These are phyloP conservation scores for Trypoxylon attenuatum DNA, from an alignment of 2,888 invertebrate species.

Conservation along the genomic window DNA sequence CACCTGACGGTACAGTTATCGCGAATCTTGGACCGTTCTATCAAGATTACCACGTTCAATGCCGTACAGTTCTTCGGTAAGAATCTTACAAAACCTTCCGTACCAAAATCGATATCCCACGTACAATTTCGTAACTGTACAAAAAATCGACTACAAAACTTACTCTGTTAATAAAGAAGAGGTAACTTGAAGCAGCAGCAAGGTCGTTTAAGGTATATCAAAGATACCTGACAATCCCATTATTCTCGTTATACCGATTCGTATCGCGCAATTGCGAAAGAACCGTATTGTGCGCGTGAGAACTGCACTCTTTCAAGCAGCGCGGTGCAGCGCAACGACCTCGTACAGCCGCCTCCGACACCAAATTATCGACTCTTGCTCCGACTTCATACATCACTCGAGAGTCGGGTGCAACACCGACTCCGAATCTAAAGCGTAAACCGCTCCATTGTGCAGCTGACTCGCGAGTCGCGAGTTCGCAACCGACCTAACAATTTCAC, in stretches of 20 bases:
- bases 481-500: too few relatives aligned
- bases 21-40: slow-evolving; percentile 22
- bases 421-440: neutral
- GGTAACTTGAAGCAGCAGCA: too few relatives aligned
- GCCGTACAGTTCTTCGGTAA: too few relatives aligned
- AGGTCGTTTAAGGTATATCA: too few relatives aligned
- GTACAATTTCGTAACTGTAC: too few relatives aligned
- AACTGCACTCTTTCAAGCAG: slow-evolving; percentile 3
- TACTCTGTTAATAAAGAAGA: too few relatives aligned
- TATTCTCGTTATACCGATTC: slow-evolving; percentile 38
- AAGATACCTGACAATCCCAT: too few relatives aligned
- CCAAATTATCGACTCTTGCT: neutral
- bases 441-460: neutral
- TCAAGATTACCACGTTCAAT: too few relatives aligned
- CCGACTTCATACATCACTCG: neutral
- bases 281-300: slow-evolving; percentile 26
- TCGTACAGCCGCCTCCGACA: neutral
- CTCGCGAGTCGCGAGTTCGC: neutral
- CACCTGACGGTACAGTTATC: slow-evolving; percentile 37
- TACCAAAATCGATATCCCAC: too few relatives aligned
- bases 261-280: slow-evolving; percentile 38
- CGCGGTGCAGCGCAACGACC: slow-evolving; percentile 1
- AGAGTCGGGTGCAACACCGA: too few relatives aligned
- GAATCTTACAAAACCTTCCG: too few relatives aligned
- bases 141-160: too few relatives aligned